Percentiles rank a stretch among this genome's conserved stretches.
Evolutionary conservation across 2,888 invertebrate species (phyloP).

Genomic region (Yponomeuta cagnagella): DNA sequence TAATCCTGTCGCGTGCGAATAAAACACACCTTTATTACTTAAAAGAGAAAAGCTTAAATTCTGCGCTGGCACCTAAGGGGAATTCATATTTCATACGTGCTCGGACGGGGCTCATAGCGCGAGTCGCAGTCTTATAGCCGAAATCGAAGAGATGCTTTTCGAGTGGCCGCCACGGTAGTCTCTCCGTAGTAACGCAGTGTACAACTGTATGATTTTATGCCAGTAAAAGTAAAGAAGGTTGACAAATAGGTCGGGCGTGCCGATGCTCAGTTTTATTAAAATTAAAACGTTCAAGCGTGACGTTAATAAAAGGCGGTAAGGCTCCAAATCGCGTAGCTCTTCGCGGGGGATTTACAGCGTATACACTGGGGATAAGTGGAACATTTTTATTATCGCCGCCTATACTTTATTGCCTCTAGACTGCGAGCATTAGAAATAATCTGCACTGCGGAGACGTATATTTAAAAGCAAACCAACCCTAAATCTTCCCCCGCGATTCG

Average conservation of each 20-base stretch:
- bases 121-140: slow-evolving; percentile 65
- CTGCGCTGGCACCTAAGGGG: slow-evolving; percentile 51
- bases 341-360: slow-evolving; percentile 55
- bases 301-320: slow-evolving; percentile 64
- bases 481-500: slow-evolving; percentile 7
- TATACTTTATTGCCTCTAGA: slow-evolving; percentile 66
- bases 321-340: slow-evolving; percentile 49
- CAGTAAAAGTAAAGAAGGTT: slow-evolving; percentile 74
- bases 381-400: slow-evolving; percentile 68
- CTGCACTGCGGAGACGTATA: slow-evolving; percentile 48
- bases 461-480: background rate
- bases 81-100: slow-evolving; percentile 61
- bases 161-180: slow-evolving; percentile 39
- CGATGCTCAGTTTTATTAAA: slow-evolving; percentile 74
- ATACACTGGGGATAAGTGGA: slow-evolving; percentile 58
- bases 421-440: slow-evolving; percentile 65
- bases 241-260: slow-evolving; percentile 74
- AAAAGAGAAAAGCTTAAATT: slow-evolving; percentile 70
- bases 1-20: slow-evolving; percentile 65
- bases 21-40: slow-evolving; percentile 75
- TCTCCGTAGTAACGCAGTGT: slow-evolving; percentile 51
- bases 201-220: slow-evolving; percentile 70
- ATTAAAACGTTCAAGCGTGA: slow-evolving; percentile 68
- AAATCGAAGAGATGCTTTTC: slow-evolving; percentile 62
- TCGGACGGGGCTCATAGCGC: slow-evolving; percentile 54